A percentile compares a stretch with the other conserved stretches of the same genome.
Conservation (phyloP, 2,797 vertebrate species). For the Nasua narica region DNA sequence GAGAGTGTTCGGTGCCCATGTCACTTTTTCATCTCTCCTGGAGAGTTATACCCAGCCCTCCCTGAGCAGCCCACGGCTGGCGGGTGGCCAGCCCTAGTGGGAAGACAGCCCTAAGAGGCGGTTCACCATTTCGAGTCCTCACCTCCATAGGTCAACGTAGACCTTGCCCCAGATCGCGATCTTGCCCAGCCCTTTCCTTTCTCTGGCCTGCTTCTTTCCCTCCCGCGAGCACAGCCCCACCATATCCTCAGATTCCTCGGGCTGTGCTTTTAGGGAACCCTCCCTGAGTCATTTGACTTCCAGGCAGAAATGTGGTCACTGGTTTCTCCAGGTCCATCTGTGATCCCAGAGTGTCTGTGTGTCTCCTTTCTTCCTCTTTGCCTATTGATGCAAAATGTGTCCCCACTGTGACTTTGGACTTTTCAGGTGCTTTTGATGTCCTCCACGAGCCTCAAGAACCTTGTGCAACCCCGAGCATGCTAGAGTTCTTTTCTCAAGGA, state of each 20-base stretch:
- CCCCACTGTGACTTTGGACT: neutral
- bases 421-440: neutral
- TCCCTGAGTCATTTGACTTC: neutral
- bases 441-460: neutral
- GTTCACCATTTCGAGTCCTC: neutral
- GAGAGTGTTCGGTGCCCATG: neutral
- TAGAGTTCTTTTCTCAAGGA: neutral
- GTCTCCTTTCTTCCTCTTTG: neutral
- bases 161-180: neutral
- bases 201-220: neutral
- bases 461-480: neutral
- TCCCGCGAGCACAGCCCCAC: rapidly evolving
- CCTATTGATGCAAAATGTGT: neutral
- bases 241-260: neutral
- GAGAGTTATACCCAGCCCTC: neutral
- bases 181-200: neutral
- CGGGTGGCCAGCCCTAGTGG: rapidly evolving
- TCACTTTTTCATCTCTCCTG: neutral
- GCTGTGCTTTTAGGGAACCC: rapidly evolving
- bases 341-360: neutral
- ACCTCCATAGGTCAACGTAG: too few relatives aligned
- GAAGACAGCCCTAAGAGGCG: neutral
- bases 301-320: neutral
- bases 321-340: neutral
- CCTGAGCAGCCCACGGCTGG: neutral